A percentile compares a stretch with the other conserved stretches of the same genome.
These are phyloP conservation scores for Megaceryle torquata DNA, from an alignment of 2,113 vertebrate genomes.

Conservation along the genomic window DNA sequence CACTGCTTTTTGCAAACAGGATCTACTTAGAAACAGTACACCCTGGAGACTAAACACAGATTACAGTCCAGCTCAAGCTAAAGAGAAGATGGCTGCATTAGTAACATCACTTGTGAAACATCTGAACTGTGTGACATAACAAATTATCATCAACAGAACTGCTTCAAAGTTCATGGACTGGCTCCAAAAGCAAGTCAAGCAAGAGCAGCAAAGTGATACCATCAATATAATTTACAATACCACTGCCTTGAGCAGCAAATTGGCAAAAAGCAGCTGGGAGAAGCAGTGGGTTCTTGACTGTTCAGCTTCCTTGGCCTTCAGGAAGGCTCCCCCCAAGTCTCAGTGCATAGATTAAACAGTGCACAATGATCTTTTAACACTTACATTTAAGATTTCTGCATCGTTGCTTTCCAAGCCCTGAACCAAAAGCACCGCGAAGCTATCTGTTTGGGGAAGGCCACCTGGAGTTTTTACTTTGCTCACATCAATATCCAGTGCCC, in stretches of 20 bases:
- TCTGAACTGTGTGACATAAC: not conserved
- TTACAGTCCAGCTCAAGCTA: not conserved
- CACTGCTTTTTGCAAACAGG: not conserved
- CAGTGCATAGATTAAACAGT: not conserved
- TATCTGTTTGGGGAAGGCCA: conserved; percentile 84
- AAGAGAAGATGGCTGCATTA: not conserved
- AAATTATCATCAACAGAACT: not conserved
- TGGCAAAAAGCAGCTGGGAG: not conserved
- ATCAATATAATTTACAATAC: not conserved
- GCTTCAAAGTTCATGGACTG: not conserved
- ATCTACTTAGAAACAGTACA: not conserved
- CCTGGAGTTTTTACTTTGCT: conserved; percentile 75
- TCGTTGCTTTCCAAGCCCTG: conserved; percentile 96
- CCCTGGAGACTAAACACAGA: not conserved
- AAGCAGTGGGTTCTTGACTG: not conserved
- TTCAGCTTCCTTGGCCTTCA: not conserved
- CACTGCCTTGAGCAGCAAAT: not conserved
- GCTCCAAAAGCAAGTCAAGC: not conserved
- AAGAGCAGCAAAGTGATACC: not conserved
- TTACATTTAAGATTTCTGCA: conserved; percentile 87
- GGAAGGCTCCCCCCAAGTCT: not conserved
- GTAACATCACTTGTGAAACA: not conserved
- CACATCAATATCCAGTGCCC: conserved; percentile 83
- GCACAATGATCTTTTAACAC: conserved; percentile 12
- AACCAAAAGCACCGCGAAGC: conserved; percentile 88